Conservation (phyloP, 2,113 vertebrate genomes). For the Hippocampus mohnikei region DNA sequence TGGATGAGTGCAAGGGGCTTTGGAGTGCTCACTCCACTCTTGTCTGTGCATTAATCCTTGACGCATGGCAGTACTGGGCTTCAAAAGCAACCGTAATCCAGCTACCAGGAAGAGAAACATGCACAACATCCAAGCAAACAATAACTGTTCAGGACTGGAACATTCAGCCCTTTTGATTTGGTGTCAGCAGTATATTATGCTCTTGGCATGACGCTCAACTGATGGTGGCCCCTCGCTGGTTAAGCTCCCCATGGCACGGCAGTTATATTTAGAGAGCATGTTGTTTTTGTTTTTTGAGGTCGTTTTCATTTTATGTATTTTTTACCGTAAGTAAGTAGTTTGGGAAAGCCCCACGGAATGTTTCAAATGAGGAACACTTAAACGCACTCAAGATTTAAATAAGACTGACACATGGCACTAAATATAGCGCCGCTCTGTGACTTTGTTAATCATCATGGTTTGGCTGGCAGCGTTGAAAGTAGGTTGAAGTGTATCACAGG, state of each 20-base stretch:
- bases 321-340: conserved; percentile 42
- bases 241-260: conserved; percentile 21
- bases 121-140: conserved; percentile 49
- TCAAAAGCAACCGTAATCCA: conserved; percentile 70
- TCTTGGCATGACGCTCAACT: conserved; percentile 46
- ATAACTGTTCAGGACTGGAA: conserved; percentile 54
- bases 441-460: conserved; percentile 13
- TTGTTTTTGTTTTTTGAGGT: too few relatives aligned
- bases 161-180: conserved; percentile 53
- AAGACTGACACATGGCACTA: conserved; percentile 39
- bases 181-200: conserved; percentile 64
- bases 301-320: conserved; percentile 12
- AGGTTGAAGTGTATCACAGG: conserved; percentile 41
- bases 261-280: conserved; percentile 45
- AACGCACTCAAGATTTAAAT: conserved; percentile 34
- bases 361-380: conserved; percentile 21
- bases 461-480: conserved; percentile 34
- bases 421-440: conserved; percentile 30
- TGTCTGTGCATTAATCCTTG: conserved; percentile 64
- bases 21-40: conserved; percentile 44
- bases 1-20: conserved; percentile 37
- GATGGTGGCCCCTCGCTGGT: conserved; percentile 36
- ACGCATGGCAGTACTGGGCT: conserved; percentile 46
- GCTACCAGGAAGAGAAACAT: conserved; percentile 59
- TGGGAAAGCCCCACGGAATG: conserved; percentile 17